Percentiles rank a stretch among this genome's conserved stretches.
Evolutionary conservation across 1,140 invertebrate genomes (phyloP).

Genomic region (Brachionus sp.): DNA sequence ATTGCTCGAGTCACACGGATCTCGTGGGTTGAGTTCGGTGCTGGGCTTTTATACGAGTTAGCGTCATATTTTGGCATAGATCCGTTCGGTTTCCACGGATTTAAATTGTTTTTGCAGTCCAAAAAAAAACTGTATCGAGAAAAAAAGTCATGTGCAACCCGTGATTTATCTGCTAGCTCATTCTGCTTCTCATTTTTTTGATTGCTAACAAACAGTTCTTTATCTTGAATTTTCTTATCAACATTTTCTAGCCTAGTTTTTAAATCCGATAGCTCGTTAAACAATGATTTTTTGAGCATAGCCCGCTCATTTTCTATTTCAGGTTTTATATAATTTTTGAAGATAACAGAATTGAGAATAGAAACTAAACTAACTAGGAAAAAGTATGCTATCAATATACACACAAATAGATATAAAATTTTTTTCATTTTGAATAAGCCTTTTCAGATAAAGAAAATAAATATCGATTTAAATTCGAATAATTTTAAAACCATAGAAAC

Average conservation of each 20-base stretch:
- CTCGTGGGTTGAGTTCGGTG: not conserved
- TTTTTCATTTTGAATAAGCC: not conserved
- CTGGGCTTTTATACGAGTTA: not conserved
- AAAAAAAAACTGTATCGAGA: not conserved
- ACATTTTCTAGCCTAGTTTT: not conserved
- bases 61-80: not conserved
- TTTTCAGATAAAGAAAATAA: not conserved
- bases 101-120: not conserved
- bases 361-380: not conserved
- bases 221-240: not conserved
- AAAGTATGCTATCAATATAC: not conserved
- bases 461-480: not conserved
- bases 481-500: slow-evolving; percentile 1
- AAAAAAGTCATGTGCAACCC: not conserved
- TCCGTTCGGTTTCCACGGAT: not conserved
- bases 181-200: not conserved
- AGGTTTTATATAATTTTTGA: slow-evolving; percentile 25
- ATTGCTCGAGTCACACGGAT: not conserved
- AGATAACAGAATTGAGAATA: not conserved
- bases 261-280: not conserved
- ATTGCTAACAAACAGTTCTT: not conserved
- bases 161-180: not conserved
- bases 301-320: not conserved
- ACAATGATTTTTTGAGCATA: not conserved
- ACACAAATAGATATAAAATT: not conserved